Base-by-base conservation (phyloP, 2,113 vertebrate species). In the Panurus biarmicus region DNA sequence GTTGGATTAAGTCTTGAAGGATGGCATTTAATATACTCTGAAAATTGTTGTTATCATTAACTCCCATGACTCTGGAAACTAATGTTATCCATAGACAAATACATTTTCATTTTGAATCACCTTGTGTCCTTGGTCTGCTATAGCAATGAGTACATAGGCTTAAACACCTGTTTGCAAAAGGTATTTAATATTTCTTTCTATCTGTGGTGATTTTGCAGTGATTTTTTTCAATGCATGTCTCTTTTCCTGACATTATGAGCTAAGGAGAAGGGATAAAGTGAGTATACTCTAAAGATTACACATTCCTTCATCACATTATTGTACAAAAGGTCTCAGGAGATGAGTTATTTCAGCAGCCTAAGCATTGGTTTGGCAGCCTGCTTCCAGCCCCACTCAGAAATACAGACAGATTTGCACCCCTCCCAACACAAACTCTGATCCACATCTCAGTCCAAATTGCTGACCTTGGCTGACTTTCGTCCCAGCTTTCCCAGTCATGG, bases 1-100 rank as follows among this genome's bases (percentile, higher is more conserved):
- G 82, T 38, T 96, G 61, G 92, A 91, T 95, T 81, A 95, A 95
- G 42, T 69, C 72, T 93, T 96, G 82, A 94, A 92, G 87, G 53
- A 85, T 83, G 69, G 53, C 76, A 86, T 95, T 95, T 95, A 93
- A 95, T 95, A 80, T 22, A 80, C 92, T 90, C 73, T 78, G 70
- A 86, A 94, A 91, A 90, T 69, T 90, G 85, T 83, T 93, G 78
- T 84, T 91, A 81, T 65, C 35, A 78, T 95, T 95, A 95, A 93
- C 82, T 95, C 83, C 48, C 79, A 14, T 67, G 76, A 67, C 65
- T 88, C 93, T 72, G 69, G 76, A 88, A 94, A 92, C 45, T n/a
- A 48, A 85, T 77, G 60, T 50, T 90, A 66, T 53, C 79, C 51
- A 51, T 10, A 88, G 87, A 86, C 56, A 91, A 90, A 96, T 86